Evolutionary conservation across 2,888 invertebrate species (phyloP).

Genomic region (Caprella mutica): DNA sequence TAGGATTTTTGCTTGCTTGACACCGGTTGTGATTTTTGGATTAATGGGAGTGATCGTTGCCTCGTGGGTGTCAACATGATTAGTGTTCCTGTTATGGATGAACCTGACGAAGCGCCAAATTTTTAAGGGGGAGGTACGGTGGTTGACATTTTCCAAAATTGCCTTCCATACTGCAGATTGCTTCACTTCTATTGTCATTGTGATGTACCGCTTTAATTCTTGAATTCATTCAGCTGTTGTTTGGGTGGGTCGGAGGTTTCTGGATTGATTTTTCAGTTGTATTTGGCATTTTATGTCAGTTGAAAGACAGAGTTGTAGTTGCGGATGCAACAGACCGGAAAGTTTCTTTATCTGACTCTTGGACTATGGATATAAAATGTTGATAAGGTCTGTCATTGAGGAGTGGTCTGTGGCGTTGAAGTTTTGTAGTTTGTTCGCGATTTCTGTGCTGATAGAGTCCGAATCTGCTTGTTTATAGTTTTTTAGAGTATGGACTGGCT

Average conservation of each 20-base stretch:
- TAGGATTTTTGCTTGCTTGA: not conserved
- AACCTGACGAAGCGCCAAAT: not conserved
- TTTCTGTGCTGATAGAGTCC: not conserved
- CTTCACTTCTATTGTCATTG: not conserved
- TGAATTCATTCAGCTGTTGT: not conserved
- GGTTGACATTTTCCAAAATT: too few species aligned
- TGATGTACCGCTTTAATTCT: not conserved
- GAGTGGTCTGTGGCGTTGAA: not conserved
- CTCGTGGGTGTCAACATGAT: not conserved
- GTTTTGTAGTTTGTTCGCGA: not conserved
- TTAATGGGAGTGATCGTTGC: not conserved
- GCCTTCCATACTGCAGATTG: not conserved
- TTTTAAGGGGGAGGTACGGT: too few species aligned
- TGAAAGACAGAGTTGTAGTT: not conserved
- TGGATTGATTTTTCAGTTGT: not conserved
- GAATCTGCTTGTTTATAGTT: not conserved
- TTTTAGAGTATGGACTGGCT: not conserved
- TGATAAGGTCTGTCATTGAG: not conserved
- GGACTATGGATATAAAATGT: not conserved
- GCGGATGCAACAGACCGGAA: not conserved
- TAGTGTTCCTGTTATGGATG: not conserved
- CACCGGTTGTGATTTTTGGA: not conserved
- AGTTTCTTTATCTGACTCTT: not conserved
- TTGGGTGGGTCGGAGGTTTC: not conserved
- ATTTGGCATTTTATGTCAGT: not conserved